Evolutionary conservation across 2,797 vertebrate species (phyloP).

Genomic region (Syngnathus acus): DNA sequence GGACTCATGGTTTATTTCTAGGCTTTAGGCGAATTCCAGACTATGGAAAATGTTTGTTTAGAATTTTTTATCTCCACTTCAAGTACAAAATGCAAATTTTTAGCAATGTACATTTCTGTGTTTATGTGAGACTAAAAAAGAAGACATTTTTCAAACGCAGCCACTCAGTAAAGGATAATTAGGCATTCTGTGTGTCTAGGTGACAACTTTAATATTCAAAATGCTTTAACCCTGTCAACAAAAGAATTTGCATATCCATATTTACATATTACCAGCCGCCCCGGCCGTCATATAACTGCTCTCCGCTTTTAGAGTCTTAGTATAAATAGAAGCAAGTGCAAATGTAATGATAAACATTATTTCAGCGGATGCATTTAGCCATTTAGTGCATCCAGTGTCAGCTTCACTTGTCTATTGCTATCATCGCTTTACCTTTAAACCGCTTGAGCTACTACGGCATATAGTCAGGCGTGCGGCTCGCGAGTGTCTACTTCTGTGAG

Average conservation of each 20-base stretch:
- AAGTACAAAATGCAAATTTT: neutral
- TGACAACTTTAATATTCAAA: conserved; percentile 10
- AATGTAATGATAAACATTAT: neutral
- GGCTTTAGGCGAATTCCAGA: conserved; percentile 24
- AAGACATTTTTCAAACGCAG: neutral
- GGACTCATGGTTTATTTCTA: conserved; percentile 41
- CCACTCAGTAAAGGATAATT: neutral
- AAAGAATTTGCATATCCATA: conserved; percentile 8
- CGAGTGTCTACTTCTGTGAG: conserved; percentile 9
- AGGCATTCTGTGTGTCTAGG: neutral
- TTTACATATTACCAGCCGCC: conserved; percentile 15
- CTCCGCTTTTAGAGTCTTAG: neutral
- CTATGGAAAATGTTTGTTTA: conserved; percentile 5
- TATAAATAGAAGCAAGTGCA: neutral
- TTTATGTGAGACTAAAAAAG: neutral
- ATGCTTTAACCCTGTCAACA: neutral
- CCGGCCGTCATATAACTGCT: conserved; percentile 2
- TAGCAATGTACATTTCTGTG: neutral
- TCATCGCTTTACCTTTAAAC: neutral
- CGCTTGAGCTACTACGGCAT: neutral
- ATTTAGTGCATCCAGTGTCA: neutral
- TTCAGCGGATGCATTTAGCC: neutral
- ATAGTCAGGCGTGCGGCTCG: conserved; percentile 7
- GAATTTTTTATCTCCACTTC: neutral
- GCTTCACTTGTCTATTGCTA: neutral